Percentiles rank a stretch among this genome's conserved stretches.
Evolutionary conservation across 2,888 invertebrate genomes (phyloP).

Genomic region (Unio pictorum): DNA sequence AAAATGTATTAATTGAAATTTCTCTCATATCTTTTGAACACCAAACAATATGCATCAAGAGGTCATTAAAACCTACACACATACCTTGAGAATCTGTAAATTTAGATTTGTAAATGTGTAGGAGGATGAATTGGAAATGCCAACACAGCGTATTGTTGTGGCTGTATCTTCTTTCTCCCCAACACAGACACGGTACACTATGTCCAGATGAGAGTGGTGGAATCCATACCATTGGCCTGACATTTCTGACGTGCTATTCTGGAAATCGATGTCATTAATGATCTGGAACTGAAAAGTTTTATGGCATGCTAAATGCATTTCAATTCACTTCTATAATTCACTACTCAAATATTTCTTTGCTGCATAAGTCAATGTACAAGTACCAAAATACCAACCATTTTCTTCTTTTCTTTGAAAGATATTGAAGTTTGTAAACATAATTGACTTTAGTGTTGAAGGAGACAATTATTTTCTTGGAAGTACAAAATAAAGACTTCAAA

Average conservation of each 20-base stretch:
- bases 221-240: slow-evolving; percentile 45
- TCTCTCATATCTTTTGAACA: no score
- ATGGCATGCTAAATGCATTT: neutral
- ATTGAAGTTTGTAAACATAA: no score
- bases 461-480: no score
- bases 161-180: slow-evolving; percentile 7
- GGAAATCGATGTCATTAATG: slow-evolving; percentile 37
- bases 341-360: neutral
- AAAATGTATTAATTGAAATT: no score
- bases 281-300: slow-evolving; percentile 18
- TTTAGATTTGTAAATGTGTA: slow-evolving; percentile 3
- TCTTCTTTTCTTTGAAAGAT: no score
- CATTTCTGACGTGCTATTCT: slow-evolving; percentile 14
- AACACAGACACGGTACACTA: slow-evolving; percentile 33
- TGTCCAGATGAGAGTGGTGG: slow-evolving; percentile 30
- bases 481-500: no score
- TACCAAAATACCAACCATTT: no score
- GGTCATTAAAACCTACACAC: no score
- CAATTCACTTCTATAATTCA: neutral
- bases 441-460: no score
- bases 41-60: no score
- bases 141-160: neutral
- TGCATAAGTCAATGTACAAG: neutral
- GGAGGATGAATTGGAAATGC: neutral
- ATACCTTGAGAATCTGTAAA: slow-evolving; percentile 10